Percentiles rank a stretch among this genome's conserved stretches.
These are phyloP conservation scores for Oedothorax gibbosus DNA, from an alignment of 1,140 invertebrate genomes.

Conservation along the genomic window DNA sequence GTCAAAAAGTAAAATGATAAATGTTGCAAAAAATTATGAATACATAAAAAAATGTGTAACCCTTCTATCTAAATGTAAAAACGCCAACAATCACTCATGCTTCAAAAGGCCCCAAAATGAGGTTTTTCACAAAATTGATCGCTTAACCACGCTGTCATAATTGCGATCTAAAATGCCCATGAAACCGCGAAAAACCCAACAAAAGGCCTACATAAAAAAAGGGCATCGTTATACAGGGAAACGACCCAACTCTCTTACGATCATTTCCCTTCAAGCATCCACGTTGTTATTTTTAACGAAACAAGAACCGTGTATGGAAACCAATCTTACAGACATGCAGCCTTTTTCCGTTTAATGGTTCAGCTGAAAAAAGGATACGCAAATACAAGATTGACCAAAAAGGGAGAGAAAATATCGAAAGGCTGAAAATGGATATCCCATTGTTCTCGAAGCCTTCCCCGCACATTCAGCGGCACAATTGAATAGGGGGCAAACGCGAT, in stretches of 20 bases:
- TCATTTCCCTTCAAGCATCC: too few relatives aligned
- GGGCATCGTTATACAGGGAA: too few relatives aligned
- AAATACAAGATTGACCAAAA: slow-evolving; percentile 23
- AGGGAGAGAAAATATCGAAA: slow-evolving; percentile 12
- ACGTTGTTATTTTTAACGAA: not conserved
- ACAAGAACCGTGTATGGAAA: not conserved
- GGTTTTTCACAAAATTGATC: not conserved
- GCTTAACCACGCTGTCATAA: not conserved
- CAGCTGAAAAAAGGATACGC: too few relatives aligned
- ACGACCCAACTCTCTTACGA: too few relatives aligned
- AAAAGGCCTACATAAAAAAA: too few relatives aligned
- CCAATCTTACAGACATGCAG: not conserved
- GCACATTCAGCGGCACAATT: slow-evolving; percentile 15
- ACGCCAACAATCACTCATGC: too few relatives aligned
- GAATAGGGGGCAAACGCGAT: slow-evolving; percentile 20
- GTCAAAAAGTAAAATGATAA: too few relatives aligned
- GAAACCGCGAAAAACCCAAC: not conserved
- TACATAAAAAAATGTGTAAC: too few relatives aligned
- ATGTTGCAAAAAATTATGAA: too few relatives aligned
- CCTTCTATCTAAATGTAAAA: too few relatives aligned
- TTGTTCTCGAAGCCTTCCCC: slow-evolving; percentile 29
- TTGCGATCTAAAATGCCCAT: slow-evolving; percentile 13
- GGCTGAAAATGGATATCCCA: slow-evolving; percentile 36
- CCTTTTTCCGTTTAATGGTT: too few relatives aligned
- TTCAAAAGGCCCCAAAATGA: not conserved